Percentiles rank a stretch among this genome's conserved stretches.
Conservation (phyloP, 2,797 vertebrate genomes). For the Ctenopoma kingsleyae region DNA sequence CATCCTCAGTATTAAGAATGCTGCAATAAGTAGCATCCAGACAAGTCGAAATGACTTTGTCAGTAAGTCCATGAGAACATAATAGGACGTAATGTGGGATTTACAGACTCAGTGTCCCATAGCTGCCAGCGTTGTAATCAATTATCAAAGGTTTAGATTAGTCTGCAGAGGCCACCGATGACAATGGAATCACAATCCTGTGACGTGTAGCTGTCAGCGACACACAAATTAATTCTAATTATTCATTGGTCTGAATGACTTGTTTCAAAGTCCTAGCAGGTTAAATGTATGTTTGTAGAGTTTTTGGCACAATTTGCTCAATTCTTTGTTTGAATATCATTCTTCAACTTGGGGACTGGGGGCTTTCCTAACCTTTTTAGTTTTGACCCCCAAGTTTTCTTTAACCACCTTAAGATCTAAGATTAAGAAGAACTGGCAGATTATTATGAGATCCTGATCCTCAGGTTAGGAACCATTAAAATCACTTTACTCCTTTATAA, state of each 20-base stretch:
- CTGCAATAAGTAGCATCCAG: slow-evolving; percentile 25
- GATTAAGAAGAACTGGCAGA: not conserved
- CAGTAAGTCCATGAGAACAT: slow-evolving; percentile 37
- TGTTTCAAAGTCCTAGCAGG: slow-evolving; percentile 11
- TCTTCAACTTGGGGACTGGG: too few relatives aligned
- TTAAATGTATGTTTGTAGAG: not conserved
- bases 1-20: slow-evolving; percentile 40
- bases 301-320: too few relatives aligned
- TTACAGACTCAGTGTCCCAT: slow-evolving; percentile 49
- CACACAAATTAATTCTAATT: slow-evolving; percentile 13
- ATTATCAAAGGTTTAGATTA: slow-evolving; percentile 70
- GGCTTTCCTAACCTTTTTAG: too few relatives aligned
- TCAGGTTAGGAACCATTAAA: not conserved
- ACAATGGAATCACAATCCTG: slow-evolving; percentile 35
- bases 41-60: slow-evolving; percentile 8
- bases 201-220: not conserved
- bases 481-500: too few relatives aligned
- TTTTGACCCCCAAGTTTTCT: not conserved
- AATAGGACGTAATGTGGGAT: slow-evolving; percentile 58
- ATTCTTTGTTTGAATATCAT: too few relatives aligned
- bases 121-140: slow-evolving; percentile 51
- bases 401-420: not conserved
- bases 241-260: not conserved
- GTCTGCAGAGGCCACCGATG: slow-evolving; percentile 3
- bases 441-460: not conserved